A percentile compares a stretch with the other conserved stretches of the same genome.
Conservation (phyloP, 2,888 invertebrate species). For the Dendrolimus pini region DNA sequence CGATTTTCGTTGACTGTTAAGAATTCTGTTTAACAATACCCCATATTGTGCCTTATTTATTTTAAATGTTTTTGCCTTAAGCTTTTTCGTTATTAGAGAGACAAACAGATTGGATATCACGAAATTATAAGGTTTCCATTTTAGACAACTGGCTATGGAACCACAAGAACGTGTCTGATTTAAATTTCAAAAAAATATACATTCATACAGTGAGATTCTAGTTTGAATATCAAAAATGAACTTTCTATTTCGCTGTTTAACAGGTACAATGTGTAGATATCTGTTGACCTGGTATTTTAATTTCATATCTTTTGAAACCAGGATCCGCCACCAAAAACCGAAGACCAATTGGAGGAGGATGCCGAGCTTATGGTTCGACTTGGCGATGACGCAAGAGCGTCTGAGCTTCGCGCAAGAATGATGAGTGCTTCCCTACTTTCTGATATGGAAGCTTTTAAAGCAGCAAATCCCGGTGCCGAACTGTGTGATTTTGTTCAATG, state of each 20-base stretch:
- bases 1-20: no score
- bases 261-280: conserved; percentile 4
- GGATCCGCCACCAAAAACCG: conserved; percentile 97
- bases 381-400: conserved; percentile 89
- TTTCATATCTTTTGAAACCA: conserved; percentile 46
- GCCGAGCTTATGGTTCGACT: conserved; percentile 92
- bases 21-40: no score
- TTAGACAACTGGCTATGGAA: no score
- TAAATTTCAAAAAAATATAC: no score
- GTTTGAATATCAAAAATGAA: background rate
- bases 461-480: conserved; percentile 94
- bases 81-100: no score
- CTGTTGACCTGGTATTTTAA: conserved; percentile 5
- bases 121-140: no score
- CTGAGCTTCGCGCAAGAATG: conserved; percentile 91
- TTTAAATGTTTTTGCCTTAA: no score
- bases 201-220: background rate
- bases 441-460: conserved; percentile 99
- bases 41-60: no score
- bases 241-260: conserved; percentile 1
- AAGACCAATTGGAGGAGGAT: conserved; percentile 96
- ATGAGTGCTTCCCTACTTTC: conserved; percentile 96
- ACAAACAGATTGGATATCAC: no score
- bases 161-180: no score
- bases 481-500: conserved; percentile 98